Percentiles rank a stretch among this genome's conserved stretches.
These are phyloP conservation scores for Serinus canaria DNA, from an alignment of 2,113 vertebrate genomes.

Conservation along the genomic window DNA sequence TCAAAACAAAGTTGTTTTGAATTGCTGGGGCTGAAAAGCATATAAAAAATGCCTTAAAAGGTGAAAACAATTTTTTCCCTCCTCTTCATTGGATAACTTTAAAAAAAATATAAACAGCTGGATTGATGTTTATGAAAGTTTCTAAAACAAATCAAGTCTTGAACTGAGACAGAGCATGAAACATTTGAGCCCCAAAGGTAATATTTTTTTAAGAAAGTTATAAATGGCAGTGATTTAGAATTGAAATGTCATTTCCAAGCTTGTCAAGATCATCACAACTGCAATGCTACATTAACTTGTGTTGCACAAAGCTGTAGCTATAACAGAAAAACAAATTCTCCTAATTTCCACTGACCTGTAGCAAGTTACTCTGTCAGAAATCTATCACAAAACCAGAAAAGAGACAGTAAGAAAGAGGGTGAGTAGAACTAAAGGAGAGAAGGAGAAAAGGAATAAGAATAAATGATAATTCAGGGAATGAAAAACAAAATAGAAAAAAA, in stretches of 20 bases:
- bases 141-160: neutral
- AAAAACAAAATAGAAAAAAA: neutral
- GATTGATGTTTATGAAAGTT: conserved; percentile 7
- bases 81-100: neutral
- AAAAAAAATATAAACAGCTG: neutral
- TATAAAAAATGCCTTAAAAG: neutral
- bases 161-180: neutral
- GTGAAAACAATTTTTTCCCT: neutral
- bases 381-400: neutral
- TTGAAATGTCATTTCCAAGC: conserved; percentile 1
- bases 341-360: neutral
- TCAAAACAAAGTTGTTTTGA: conserved; percentile 41
- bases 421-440: neutral
- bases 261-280: neutral
- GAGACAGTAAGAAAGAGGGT: neutral
- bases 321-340: neutral
- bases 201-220: neutral
- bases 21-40: neutral
- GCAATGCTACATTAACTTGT: neutral
- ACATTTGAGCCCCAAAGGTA: conserved; percentile 7
- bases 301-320: neutral
- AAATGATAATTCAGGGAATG: neutral
- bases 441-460: neutral
- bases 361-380: neutral
- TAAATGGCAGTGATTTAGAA: conserved; percentile 34